Conservation (phyloP, 2,888 invertebrate genomes). For the Branchellion lobata region DNA sequence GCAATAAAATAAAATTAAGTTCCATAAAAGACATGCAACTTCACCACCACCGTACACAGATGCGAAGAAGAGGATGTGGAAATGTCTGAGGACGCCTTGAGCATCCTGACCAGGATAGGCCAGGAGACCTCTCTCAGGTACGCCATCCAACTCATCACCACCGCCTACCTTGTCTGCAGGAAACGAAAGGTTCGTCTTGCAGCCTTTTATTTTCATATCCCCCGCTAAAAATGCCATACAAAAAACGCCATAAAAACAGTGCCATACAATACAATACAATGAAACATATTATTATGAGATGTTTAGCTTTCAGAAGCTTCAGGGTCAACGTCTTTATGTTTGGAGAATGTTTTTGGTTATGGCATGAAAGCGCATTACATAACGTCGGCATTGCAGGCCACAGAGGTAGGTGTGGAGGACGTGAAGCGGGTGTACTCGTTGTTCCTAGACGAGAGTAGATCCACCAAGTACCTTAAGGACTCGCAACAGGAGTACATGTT, state of each 20-base stretch:
- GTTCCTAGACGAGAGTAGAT: slow-evolving; percentile 89
- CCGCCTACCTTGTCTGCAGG: slow-evolving; percentile 87
- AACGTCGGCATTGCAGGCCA: no score
- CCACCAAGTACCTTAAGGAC: slow-evolving; percentile 87
- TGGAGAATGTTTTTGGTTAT: no score
- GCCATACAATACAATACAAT: no score
- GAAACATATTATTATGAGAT: not conserved
- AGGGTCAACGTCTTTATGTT: no score
- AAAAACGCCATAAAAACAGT: not conserved
- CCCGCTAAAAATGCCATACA: not conserved
- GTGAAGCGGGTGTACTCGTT: slow-evolving; percentile 90
- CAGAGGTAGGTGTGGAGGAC: slow-evolving; percentile 73
- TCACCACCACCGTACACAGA: slow-evolving; percentile 61
- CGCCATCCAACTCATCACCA: slow-evolving; percentile 94
- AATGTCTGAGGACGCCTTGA: slow-evolving; percentile 84
- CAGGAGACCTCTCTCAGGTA: slow-evolving; percentile 90
- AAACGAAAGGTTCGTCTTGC: slow-evolving; percentile 73
- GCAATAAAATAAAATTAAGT: not conserved
- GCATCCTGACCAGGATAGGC: slow-evolving; percentile 86
- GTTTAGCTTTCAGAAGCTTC: not conserved
- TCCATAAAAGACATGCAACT: not conserved
- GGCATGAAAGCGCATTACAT: no score
- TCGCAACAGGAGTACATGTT: slow-evolving; percentile 96
- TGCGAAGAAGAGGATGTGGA: slow-evolving; percentile 98
- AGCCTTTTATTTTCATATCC: not conserved